Evolutionary conservation across 2,113 vertebrate species (phyloP).

Genomic region (Picathartes gymnocephalus): DNA sequence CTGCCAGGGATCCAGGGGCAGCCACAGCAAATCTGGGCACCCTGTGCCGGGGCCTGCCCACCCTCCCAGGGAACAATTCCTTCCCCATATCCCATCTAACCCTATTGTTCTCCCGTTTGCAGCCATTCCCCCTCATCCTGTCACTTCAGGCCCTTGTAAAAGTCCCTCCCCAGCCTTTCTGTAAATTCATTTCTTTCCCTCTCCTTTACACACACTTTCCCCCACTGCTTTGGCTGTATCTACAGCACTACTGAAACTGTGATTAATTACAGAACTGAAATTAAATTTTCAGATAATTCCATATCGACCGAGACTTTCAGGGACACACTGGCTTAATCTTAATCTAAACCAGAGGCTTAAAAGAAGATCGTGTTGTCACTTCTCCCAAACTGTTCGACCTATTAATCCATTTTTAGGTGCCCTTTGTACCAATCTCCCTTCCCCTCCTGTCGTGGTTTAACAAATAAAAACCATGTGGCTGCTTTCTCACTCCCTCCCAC

Average conservation of each 20-base stretch:
- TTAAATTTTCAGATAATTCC: neutral
- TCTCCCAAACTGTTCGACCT: neutral
- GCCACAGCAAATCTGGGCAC: neutral
- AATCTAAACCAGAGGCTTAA: neutral
- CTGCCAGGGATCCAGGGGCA: neutral
- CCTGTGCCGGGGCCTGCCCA: neutral
- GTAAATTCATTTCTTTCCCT: neutral
- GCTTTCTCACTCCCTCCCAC: neutral
- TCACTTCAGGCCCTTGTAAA: neutral
- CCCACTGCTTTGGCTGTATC: neutral
- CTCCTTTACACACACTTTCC: neutral
- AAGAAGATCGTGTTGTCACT: neutral
- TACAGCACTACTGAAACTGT: neutral
- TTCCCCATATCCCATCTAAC: rapidly evolving
- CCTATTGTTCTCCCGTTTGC: neutral
- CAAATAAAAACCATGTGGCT: neutral
- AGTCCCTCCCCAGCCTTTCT: neutral
- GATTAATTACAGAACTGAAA: neutral
- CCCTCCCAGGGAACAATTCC: neutral
- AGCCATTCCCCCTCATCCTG: neutral
- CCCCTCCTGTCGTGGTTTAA: neutral
- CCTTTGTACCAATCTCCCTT: neutral
- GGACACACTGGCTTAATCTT: neutral
- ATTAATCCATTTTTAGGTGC: neutral
- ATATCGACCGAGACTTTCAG: neutral